These are phyloP conservation scores for Helicolenus hilgendorfi DNA, from an alignment of 2,797 vertebrate genomes.

Conservation along the genomic window DNA sequence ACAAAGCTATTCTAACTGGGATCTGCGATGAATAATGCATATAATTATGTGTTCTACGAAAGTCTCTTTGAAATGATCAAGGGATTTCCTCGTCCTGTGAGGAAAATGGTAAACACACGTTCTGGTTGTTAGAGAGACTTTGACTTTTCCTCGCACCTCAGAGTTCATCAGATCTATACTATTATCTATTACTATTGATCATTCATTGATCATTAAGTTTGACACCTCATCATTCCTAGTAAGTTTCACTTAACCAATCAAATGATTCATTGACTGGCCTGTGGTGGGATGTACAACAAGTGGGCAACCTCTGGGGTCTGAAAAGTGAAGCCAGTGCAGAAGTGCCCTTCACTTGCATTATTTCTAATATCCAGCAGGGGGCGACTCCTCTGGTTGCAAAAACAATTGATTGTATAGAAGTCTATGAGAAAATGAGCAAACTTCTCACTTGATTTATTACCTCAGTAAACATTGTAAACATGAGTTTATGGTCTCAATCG, in stretches of 20 bases:
- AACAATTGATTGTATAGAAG: no score
- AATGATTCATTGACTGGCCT: constrained; percentile 12
- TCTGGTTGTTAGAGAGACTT: not conserved
- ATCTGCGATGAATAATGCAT: constrained; percentile 48
- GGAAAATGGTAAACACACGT: not conserved
- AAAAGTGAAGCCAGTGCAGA: no score
- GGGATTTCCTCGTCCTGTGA: constrained; percentile 24
- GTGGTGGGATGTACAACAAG: not conserved
- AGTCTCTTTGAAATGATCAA: constrained; percentile 27
- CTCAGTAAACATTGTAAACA: no score
- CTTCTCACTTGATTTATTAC: no score
- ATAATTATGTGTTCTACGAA: constrained; percentile 27
- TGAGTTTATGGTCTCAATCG: no score
- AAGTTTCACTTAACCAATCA: constrained; percentile 8
- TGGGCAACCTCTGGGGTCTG: not conserved
- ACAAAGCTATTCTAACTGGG: constrained; percentile 45
- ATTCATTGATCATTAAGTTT: not conserved
- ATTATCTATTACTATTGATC: not conserved
- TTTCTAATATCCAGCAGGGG: no score
- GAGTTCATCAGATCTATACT: not conserved
- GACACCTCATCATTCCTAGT: not conserved
- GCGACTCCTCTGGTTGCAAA: no score
- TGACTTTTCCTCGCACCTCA: not conserved
- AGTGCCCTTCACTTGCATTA: no score
- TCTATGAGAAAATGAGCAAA: no score